Percentiles rank a stretch among this genome's conserved stretches.
Conservation (phyloP, 2,797 vertebrate species). For the Muraenolepis orangiensis region DNA sequence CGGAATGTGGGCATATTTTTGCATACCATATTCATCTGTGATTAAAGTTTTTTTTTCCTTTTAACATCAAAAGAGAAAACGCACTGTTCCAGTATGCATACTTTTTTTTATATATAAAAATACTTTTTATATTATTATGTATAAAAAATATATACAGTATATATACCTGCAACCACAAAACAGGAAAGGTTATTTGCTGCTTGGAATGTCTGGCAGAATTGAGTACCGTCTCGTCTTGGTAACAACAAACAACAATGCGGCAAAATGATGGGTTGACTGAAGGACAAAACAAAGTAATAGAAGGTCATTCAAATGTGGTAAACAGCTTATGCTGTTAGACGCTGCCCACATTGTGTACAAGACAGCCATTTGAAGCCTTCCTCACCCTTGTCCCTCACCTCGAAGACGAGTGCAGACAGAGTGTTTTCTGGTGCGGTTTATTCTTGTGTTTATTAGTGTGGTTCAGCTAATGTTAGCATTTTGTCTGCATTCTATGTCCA, state of each 20-base stretch:
- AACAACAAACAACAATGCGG: conserved; percentile 35
- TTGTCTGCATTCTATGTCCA: neutral
- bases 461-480: neutral
- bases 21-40: neutral
- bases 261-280: conserved; percentile 48
- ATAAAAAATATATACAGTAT: no score
- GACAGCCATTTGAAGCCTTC: neutral
- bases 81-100: neutral
- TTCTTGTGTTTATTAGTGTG: neutral
- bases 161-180: neutral
- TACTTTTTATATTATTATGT: no score
- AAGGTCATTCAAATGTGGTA: conserved; percentile 46
- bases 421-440: neutral
- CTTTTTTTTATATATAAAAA: neutral
- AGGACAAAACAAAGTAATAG: conserved; percentile 41
- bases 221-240: conserved; percentile 44
- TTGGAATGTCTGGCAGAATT: conserved; percentile 4
- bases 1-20: neutral
- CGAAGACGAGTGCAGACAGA: neutral
- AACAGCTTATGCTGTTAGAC: conserved; percentile 2
- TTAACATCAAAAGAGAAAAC: neutral
- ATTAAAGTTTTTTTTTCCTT: neutral
- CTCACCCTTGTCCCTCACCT: neutral
- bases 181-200: neutral
- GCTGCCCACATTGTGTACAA: neutral